Evolutionary conservation across 2,888 invertebrate species (phyloP).

Genomic region (Fragum fragum): DNA sequence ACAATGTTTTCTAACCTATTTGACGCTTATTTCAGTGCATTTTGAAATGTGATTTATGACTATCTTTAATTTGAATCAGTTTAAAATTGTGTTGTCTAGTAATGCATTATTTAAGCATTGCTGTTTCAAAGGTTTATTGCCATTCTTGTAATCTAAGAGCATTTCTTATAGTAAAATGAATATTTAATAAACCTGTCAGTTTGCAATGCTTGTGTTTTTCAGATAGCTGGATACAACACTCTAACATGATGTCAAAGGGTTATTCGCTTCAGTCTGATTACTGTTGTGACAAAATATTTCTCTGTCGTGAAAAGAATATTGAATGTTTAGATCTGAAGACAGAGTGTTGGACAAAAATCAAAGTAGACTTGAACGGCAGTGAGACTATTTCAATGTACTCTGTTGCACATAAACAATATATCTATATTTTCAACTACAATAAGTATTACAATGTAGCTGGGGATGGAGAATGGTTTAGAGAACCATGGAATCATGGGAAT

Average conservation of each 20-base stretch:
- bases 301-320: conserved; percentile 18
- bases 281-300: conserved; percentile 38
- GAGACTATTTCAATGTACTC: conserved; percentile 25
- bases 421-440: conserved; percentile 35
- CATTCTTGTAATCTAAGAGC: too few relatives aligned
- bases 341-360: conserved; percentile 31
- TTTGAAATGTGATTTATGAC: too few relatives aligned
- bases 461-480: neutral
- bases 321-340: conserved; percentile 38
- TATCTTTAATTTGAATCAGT: too few relatives aligned
- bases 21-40: too few relatives aligned
- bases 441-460: conserved; percentile 11
- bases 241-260: conserved; percentile 39
- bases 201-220: too few relatives aligned
- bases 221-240: conserved; percentile 43
- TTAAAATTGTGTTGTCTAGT: too few relatives aligned
- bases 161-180: too few relatives aligned
- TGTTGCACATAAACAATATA: conserved; percentile 24
- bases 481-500: conserved; percentile 4
- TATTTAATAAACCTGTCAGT: too few relatives aligned
- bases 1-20: too few relatives aligned
- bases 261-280: conserved; percentile 36
- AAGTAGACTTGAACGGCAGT: neutral
- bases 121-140: too few relatives aligned
- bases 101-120: too few relatives aligned